Conservation (phyloP, 2,888 invertebrate species). For the Pseudococcus viburni region DNA sequence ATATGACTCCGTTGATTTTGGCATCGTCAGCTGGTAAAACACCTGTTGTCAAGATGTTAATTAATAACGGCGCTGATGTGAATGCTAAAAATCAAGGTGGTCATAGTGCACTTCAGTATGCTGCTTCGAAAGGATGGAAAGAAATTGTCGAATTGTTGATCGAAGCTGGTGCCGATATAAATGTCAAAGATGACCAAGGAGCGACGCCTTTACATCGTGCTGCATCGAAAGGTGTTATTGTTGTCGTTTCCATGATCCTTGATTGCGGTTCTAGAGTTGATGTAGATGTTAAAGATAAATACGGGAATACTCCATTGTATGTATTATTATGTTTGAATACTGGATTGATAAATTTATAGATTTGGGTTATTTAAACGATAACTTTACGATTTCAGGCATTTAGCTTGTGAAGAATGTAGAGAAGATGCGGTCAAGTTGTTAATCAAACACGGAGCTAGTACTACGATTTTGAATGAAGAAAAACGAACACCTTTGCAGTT, state of each 20-base stretch:
- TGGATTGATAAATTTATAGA: conserved; percentile 1
- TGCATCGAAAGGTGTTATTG: conserved; percentile 81
- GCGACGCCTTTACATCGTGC: conserved; percentile 86
- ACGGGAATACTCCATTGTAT: conserved; percentile 84
- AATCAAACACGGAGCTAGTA: conserved; percentile 78
- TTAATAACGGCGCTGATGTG: conserved; percentile 80
- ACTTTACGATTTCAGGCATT: conserved; percentile 75
- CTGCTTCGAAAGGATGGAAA: conserved; percentile 86
- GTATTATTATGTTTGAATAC: conserved; percentile 70
- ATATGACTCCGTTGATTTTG: conserved; percentile 84
- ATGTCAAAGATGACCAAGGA: conserved; percentile 78
- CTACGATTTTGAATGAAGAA: conserved; percentile 78
- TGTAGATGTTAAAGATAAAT: conserved; percentile 77
- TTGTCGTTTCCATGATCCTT: conserved; percentile 79
- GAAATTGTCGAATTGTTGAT: conserved; percentile 81
- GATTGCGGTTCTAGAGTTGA: conserved; percentile 74
- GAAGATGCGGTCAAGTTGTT: conserved; percentile 79
- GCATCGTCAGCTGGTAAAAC: conserved; percentile 84
- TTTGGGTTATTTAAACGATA: not conserved
- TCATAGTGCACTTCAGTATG: conserved; percentile 87
- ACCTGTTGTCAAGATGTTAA: conserved; percentile 78
- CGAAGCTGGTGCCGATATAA: conserved; percentile 79
- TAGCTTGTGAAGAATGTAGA: conserved; percentile 86
- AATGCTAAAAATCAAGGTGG: conserved; percentile 82
- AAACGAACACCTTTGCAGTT: conserved; percentile 78